phyloP scores from a whole-genome alignment of 2,797 vertebrate genomes.

The Buphagus erythrorhynchus region DNA sequence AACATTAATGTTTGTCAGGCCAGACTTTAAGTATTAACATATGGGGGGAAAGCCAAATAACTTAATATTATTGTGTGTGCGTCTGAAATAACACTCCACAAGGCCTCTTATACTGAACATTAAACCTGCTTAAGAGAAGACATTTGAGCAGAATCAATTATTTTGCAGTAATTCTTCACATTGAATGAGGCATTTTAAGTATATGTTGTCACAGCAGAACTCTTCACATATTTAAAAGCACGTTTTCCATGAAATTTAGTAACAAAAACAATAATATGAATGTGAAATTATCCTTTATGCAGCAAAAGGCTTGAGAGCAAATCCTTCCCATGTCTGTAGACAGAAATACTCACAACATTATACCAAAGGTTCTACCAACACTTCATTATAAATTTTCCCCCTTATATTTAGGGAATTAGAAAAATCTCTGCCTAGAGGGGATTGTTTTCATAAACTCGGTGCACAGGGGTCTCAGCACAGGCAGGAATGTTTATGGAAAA shows the following conservation, averaged over 20 bases:
- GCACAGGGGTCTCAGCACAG: background rate
- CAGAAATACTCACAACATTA: background rate
- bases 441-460: background rate
- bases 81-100: background rate
- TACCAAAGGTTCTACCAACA: background rate
- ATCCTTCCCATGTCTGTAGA: background rate
- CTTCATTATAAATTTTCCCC: background rate
- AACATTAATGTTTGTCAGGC: background rate
- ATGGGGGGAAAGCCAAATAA: conserved; percentile 27
- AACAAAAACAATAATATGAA: background rate
- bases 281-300: background rate
- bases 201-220: background rate
- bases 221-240: background rate
- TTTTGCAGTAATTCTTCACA: conserved; percentile 11
- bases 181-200: background rate
- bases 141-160: conserved; percentile 33
- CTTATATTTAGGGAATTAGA: conserved; percentile 13
- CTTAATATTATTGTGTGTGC: background rate
- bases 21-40: background rate
- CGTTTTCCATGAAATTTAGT: background rate
- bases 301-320: background rate
- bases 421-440: conserved; percentile 19
- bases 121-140: conserved; percentile 23
- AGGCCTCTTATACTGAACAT: background rate
- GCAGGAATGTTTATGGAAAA: conserved; percentile 62